Evolutionary conservation across 92 coral and sea anemone genomes (phyloP), one percentile per base, ranked within the genome.

Genomic region (Galaxea fascicularis): DNA sequence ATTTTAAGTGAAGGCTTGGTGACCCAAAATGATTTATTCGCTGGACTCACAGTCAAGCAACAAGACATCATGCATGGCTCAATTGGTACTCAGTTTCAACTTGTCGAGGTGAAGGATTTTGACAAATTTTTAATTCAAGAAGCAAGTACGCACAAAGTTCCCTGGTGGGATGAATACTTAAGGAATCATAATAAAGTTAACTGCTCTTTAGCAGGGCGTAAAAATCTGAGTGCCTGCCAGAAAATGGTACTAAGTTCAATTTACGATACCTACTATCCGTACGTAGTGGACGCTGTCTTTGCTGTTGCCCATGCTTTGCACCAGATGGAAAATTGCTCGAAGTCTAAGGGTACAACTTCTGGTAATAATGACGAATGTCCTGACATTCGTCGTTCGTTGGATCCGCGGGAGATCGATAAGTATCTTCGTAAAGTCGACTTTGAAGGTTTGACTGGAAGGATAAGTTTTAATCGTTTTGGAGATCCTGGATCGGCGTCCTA

Each of bases 101-200:
- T 73, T 14, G 65, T 86, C 15, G 80, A 74, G 12, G 82, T 83
- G 47, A 15, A 24, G 9, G 29, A 31, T 15, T 92, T 86, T 45
- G 85, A 73, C 75, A n/a, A 64, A 12, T 85, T 89, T 74, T 29
- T 92, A 35, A 83, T 73, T 39, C 73, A 65, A 47, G 59, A 84
- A 5, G 71, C 89, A 8, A 64, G 22, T 2, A 10, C 51, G 68
- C 75, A 25, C 7, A 71, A 76, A 6, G 79, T 79, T 28, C 91
- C 93, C 11, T 92, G 95, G 95, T 92, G 91, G 93, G 18, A 47
- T 41, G 95, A 89, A 72, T 82, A 89, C 85, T 92, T 93, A 93
- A 72, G 71, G 22, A 71, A 45, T 24, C 88, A 82, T 52, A 68
- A 46, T 59, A 66, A 51, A 21, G 59, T 71, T 35, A 49, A 75